Percentiles rank a stretch among this genome's conserved stretches.
phyloP scores from a whole-genome alignment of 2,888 invertebrate genomes.

The Anodontia alba region DNA sequence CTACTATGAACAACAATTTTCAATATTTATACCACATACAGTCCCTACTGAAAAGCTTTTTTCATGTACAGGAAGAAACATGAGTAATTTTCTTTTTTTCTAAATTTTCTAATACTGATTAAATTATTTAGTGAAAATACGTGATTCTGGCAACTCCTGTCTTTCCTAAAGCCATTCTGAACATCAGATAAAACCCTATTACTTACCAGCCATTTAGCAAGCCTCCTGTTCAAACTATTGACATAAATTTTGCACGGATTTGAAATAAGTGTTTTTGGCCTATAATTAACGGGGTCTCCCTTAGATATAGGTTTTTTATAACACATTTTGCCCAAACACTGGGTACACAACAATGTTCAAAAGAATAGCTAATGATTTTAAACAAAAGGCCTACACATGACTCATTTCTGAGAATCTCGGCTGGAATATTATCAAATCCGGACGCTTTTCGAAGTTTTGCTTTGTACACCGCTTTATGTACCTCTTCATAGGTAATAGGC shows the following conservation, averaged over 20 bases:
- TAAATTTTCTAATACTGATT: conserved; percentile 16
- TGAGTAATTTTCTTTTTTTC: background rate
- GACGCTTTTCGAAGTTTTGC: conserved; percentile 21
- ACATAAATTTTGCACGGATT: conserved; percentile 23
- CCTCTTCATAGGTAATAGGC: conserved; percentile 26
- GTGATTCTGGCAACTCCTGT: conserved; percentile 31
- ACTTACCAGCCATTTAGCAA: conserved; percentile 10
- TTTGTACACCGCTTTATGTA: background rate
- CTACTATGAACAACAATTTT: conserved; percentile 24
- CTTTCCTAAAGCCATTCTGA: conserved; percentile 37
- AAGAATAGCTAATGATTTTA: conserved; percentile 16
- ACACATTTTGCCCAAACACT: conserved; percentile 18
- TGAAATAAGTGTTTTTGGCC: conserved; percentile 24
- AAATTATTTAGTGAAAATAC: too few species aligned
- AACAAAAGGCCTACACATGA: background rate
- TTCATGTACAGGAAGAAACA: background rate
- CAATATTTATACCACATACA: conserved; percentile 27
- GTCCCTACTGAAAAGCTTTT: conserved; percentile 43
- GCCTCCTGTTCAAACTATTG: conserved; percentile 22
- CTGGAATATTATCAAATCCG: conserved; percentile 11
- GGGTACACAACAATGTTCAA: conserved; percentile 15
- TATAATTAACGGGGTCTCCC: conserved; percentile 26
- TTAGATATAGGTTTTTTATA: conserved; percentile 18
- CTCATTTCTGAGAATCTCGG: conserved; percentile 19
- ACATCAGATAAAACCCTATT: conserved; percentile 20